Base-by-base conservation (phyloP, 2,797 vertebrate genomes). In the Platalea minor region DNA sequence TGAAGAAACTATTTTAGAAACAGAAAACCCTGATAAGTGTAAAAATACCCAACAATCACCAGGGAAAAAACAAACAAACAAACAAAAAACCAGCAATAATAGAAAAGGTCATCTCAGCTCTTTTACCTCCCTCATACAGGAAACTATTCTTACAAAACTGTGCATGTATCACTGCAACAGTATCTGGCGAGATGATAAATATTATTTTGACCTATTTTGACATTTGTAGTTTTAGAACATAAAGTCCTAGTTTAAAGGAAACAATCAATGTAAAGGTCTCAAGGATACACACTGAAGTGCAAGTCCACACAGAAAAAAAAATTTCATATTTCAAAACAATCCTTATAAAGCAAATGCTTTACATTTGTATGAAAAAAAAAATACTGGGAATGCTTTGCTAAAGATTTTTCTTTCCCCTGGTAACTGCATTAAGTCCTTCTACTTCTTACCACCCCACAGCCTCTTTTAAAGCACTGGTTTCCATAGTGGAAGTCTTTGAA, bases 91-190 rank as follows among this genome's bases (percentile, higher is more conserved):
- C 13, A 72, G 19, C 35, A 83, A 17, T 48, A 91, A 70, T 3
- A 70, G 80, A 79, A 91, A 96, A 96, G 43, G 84, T 93, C 65
- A 91, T 51, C 85, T 74, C 28, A 56, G 19, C 75, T 95, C 18
- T 88, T 90, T 26, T n/a, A 65, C 28, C 37, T 93, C 54, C 59
- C 31, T 69, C 56, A 74, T 65, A 18, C 11, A 84, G 65, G 24
- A 35, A 83, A 28, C 14, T 25, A 7, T 59, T 82, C 43, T 59
- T 79, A 54, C n/a, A 91, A 88, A 85, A 31, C 20, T 51, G 24
- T 10, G 2, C 28, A 28, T 82, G 26, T 73, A 51, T 48, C 61
- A 60, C 8, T 37, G 56, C n/a, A 59, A 79, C 31, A 69, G 17
- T 51, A 48, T 33, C 56, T 79, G 17, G 57, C 0, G 1, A 86